Evolutionary conservation across 92 coral and sea anemone species (phyloP).

Genomic region (Nematostella vectensis): DNA sequence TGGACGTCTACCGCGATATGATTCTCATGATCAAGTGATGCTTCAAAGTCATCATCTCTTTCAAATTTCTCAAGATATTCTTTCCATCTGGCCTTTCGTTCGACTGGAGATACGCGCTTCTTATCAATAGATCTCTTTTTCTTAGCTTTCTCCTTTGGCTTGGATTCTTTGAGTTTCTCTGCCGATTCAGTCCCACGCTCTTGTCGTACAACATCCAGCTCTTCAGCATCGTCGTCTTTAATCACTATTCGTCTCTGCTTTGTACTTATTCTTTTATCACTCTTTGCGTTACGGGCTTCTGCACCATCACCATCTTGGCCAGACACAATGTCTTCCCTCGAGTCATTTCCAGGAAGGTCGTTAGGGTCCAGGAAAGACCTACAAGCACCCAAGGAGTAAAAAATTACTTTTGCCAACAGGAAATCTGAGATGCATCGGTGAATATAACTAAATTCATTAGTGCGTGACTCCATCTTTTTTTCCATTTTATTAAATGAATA

Average conservation of each 20-base stretch:
- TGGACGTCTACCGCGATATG: not conserved
- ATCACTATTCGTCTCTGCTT: not conserved
- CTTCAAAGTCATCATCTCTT: conserved; percentile 67
- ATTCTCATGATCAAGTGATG: conserved; percentile 16
- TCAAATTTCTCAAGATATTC: conserved; percentile 37
- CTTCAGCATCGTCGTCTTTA: too few species aligned
- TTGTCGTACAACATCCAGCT: too few species aligned
- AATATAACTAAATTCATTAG: too few species aligned
- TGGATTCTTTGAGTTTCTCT: not conserved
- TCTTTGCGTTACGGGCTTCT: not conserved
- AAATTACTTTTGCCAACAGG: too few species aligned
- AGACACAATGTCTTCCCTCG: too few species aligned
- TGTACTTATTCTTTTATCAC: not conserved
- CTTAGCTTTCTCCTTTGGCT: conserved; percentile 5
- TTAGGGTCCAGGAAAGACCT: too few species aligned
- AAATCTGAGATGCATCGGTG: too few species aligned
- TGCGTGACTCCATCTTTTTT: too few species aligned
- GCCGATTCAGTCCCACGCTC: not conserved
- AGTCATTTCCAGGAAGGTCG: not conserved
- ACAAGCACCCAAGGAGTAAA: too few species aligned
- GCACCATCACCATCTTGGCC: conserved; percentile 4
- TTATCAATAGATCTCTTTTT: conserved; percentile 13
- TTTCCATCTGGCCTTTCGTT: conserved; percentile 34
- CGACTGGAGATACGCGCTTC: conserved; percentile 23
- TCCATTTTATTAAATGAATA: too few species aligned